These are phyloP conservation scores for human (Homo sapiens) DNA, from an alignment of 2,113 vertebrate genomes.

Conservation along the genomic window GRCh38 chr1:39839501-39840000, in stretches of 20 bases:
- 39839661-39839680: background rate
- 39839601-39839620: background rate
- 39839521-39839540: background rate
- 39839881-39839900: conserved; percentile 52
- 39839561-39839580: background rate
- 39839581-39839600: background rate
- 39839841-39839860: conserved; percentile 66
- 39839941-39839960: conserved; percentile 17
- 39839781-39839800: background rate
- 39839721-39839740: background rate
- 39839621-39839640: background rate
- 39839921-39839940: conserved; percentile 47
- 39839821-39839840: conserved; percentile 56
- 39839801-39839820: conserved; percentile 39
- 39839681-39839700: background rate
- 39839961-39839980: background rate
- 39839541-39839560: background rate
- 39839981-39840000: background rate
- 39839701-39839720: background rate
- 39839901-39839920: conserved; percentile 41
- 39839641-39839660: background rate
- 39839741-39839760: conserved; percentile 25
- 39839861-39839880: conserved; percentile 62
- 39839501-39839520: background rate
- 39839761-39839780: background rate